Base-by-base conservation (phyloP, 2,888 invertebrate species). In the Mamestra brassicae region DNA sequence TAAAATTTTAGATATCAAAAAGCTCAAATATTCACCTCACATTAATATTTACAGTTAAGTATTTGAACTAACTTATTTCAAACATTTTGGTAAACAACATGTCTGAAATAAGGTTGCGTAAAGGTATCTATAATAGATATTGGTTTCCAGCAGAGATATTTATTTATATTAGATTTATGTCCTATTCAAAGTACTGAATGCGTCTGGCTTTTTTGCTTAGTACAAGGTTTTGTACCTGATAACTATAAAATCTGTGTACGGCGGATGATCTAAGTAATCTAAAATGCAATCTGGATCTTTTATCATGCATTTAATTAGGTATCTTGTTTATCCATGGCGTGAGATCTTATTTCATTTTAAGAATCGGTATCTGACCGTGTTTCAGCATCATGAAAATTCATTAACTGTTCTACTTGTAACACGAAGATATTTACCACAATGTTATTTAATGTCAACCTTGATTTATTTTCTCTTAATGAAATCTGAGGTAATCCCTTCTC, bases 341-440 rank as follows among this genome's bases (percentile, higher is more conserved):
- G 68, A 52, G 45, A 26, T 52, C 15, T 26, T 52, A 45, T 57
- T 47, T 54, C 1, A n/a, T 38, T 67, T 26, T 13, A 17, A 15
- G 1, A 50, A 38, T 38, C 15, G 11, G 13, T 11, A 11, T 11
- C 17, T 47, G 13, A 54, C 47, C 26, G 36, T 54, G 26, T 68
- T 38, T n/a, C 8, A 78, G 7, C 11, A 13, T 55, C 34, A 72
- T 62, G 4, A 55, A 71, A 55, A 78, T 55, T 42, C 61, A 71
- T 71, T 11, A 61, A 17, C 15, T 42, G 11, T 57, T 52, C 54
- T 76, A 38, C 17, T 75, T 78, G 15, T 71, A 79, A 52, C 72
- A 71, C 72, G 52, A 62, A 78, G 42, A 36, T 17, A 17, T 34
- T 26, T 52, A n/a, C 3, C 17, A 15, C 8, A 54, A 7, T 47